Percentiles rank a stretch among this genome's conserved stretches.
phyloP scores from a whole-genome alignment of 2,113 vertebrate genomes.

The Cottus gobio region DNA sequence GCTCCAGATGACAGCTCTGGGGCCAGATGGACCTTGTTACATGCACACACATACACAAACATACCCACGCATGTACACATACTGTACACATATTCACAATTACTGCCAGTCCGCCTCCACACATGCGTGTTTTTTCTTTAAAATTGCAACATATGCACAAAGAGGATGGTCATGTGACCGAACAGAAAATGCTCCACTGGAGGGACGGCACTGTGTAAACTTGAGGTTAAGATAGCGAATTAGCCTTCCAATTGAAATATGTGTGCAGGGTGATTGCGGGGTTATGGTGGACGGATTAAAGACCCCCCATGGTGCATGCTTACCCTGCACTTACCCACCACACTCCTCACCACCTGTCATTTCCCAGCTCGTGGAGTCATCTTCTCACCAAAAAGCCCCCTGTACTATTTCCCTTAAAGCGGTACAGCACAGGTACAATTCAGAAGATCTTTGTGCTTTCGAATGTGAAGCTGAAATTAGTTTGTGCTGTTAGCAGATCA shows the following conservation, averaged over 20 bases:
- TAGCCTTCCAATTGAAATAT: constrained; percentile 24
- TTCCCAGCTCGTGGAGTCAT: constrained; percentile 48
- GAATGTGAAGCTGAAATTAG: not conserved
- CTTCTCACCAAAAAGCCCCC: constrained; percentile 38
- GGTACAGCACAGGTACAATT: constrained; percentile 6
- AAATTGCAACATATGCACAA: constrained; percentile 25
- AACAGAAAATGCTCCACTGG: not conserved
- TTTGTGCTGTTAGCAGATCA: not conserved
- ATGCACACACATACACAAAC: constrained; percentile 55
- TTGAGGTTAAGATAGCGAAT: constrained; percentile 16
- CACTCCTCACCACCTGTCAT: constrained; percentile 79
- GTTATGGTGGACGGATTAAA: constrained; percentile 77
- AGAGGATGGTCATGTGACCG: constrained; percentile 5
- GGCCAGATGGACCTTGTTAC: constrained; percentile 82
- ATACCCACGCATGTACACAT: too few relatives aligned
- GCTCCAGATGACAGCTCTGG: constrained; percentile 83
- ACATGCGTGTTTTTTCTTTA: not conserved
- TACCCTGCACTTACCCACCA: constrained; percentile 65
- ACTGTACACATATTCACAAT: constrained; percentile 59
- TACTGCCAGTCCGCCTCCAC: constrained; percentile 34
- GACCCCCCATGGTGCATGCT: constrained; percentile 68
- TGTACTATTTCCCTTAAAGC: constrained; percentile 28
- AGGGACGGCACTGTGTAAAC: not conserved
- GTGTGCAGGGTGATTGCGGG: constrained; percentile 32
- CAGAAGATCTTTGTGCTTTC: constrained; percentile 8